Evolutionary conservation across 2,113 vertebrate species (phyloP), one percentile per base, ranked within the genome.

Genomic region (Laticauda colubrina): DNA sequence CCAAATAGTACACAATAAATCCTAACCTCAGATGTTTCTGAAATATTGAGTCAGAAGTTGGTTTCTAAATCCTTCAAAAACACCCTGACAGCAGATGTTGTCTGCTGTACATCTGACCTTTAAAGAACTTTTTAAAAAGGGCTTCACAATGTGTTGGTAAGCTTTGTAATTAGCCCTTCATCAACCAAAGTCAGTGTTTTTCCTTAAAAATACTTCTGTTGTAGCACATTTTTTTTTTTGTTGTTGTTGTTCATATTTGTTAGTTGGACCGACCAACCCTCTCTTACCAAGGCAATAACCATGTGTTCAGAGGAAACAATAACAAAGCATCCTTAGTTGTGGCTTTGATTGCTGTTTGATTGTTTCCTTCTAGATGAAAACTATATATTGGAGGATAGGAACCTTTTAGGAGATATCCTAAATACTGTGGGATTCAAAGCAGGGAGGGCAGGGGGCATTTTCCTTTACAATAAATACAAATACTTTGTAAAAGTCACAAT

Each of bases 361-460:
- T 45, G 5, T 26, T 20, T 61, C 56, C 12, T 64, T 26, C 48
- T 20, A 93, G 86, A 90, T 90, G 89, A 87, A 93, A 64, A 51
- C 39, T 87, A 29, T 34, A 87, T 90, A 54, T 93, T 43, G 75
- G 61, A 54, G 34, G 23, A 55, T 43, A 10, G 55, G 56, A 64
- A 48, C 12, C 23, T 59, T 85, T 90, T 24, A 54, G 92, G 21
- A 85, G 26, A 59, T 85, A 55, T 8, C 56, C 89, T 90, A 93
- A 93, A 87, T 90, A 87, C 29, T 90, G 56, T 90, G 55, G 54
- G 56, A 94, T 29, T 89, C 23, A 89, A 89, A 92, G 64, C 2
- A 10, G 39, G 1, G 21, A 11, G 2, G 24, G 54, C 54, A 90
- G 90, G 26, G 93, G 61, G 15, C 92, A 2, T 43, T 89, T 91